These are phyloP conservation scores for Lepilemur septentrionalis DNA, from an alignment of 2,797 vertebrate species.

Conservation along the genomic window DNA sequence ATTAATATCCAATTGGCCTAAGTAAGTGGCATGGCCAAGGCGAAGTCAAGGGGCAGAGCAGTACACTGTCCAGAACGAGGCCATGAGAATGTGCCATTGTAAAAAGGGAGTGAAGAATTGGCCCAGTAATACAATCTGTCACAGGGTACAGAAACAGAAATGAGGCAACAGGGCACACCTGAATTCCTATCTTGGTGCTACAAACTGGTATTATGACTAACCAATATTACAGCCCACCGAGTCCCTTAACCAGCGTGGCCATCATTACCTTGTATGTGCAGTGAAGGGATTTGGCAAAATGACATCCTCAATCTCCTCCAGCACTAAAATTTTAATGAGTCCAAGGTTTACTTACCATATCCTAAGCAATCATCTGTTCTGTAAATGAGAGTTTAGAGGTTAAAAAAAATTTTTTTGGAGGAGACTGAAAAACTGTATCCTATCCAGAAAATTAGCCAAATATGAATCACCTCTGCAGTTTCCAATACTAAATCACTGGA, in stretches of 20 bases:
- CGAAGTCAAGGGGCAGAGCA: background rate
- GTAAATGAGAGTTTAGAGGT: background rate
- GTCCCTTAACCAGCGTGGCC: background rate
- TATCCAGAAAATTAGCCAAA: background rate
- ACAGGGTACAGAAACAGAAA: background rate
- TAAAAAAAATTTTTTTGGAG: background rate
- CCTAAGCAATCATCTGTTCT: background rate
- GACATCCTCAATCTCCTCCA: background rate
- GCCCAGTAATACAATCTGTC: fast-evolving
- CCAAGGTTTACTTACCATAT: background rate
- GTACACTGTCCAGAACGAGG: background rate
- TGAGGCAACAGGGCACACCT: background rate
- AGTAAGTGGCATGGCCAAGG: background rate
- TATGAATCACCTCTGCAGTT: background rate
- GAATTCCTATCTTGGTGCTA: background rate
- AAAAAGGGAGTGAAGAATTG: background rate
- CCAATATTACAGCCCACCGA: background rate
- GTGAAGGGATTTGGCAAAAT: background rate
- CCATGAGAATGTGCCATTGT: background rate
- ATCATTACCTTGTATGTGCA: background rate
- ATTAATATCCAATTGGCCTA: background rate
- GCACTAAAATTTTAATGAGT: background rate
- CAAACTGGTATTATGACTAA: background rate
- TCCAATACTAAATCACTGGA: background rate
- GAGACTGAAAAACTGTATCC: background rate